Base-by-base conservation (phyloP, 2,113 vertebrate genomes). In the Girardinichthys multiradiatus region DNA sequence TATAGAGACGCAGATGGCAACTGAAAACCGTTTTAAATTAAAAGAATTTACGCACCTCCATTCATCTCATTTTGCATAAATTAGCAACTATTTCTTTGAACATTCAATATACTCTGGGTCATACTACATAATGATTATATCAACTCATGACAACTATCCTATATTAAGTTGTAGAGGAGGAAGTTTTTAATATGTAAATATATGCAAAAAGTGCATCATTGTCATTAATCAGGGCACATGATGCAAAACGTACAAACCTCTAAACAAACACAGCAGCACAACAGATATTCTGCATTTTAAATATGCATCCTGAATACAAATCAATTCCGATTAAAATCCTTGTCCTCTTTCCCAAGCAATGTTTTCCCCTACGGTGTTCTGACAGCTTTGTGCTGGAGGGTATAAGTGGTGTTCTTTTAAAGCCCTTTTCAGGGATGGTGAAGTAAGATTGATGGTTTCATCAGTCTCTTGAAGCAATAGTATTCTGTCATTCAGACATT, bases 211-310 rank as follows among this genome's bases (percentile, higher is more conserved):
- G 0, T 67, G 29, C 63, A 72, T 73, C 21, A n/a, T 26, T 57
- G 33, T 57, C 60, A 64, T 67, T 77, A 73, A 84, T 86, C 62
- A 77, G 64, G 59, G 54, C 7, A 3, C 45, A 48, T 19, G 54
- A 24, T 67, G 71, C 30, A 72, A 60, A 58, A 30, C 3, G 2
- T 15, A 80, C 42, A 70, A 35, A 74, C 70, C 66, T 68, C 30
- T 42, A 11, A 3, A 64, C 61, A 60, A 66, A 72, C 24, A 68
- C 24, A 72, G 45, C 0, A 7, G 42, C 45, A 60, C 63, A 62
- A 39, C 64, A 72, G 62, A 68, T 54, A 70, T 72, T 86, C 39
- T 67, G 76, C 67, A 84, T 62, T 73, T 71, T 62, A 82, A 75
- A 72, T 66, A 30, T 39, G 59, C n/a, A 26, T 11, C 12, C 4